Base-by-base conservation (phyloP, 2,888 invertebrate species). In the Uropetala carovei region DNA sequence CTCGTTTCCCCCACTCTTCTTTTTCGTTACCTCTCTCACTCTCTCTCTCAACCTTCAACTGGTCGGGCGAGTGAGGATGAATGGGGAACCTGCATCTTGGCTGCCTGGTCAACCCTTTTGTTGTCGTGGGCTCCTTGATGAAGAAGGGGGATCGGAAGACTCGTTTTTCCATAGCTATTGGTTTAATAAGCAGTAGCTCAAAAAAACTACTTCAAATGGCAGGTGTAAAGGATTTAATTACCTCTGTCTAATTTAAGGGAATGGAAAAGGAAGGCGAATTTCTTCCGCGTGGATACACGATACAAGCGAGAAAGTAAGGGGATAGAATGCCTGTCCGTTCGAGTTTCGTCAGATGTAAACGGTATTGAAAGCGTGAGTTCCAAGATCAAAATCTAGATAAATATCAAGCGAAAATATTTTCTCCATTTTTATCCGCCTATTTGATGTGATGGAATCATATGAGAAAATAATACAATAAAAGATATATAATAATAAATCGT, bases 191-290 rank as follows among this genome's bases (percentile, higher is more conserved):
- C 68, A 9, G 68, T 68, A 9, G 68, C 43, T 68, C 68, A 18
- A 7, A 14, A n/a, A 18, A 60, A 85, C 85, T 22, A 86, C 22
- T 30, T 86, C 60, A 30, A 57, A 85, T 60, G 59, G 86, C 86
- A 86, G 86, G 86, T 86, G 86, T 86, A 27, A 58, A 43, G 84
- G 27, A 11, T 60, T 59, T 86, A 86, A 86, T 86, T 86, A 86
- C 86, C 59, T 60, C 86, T 59, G 60, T 86, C 86, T 27, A 59
- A 86, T 60, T 27, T 86, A 30, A 86, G 60, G 86, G 57, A 58
- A 9, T 57, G 83, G 83, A 83, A 83, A 59, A 27, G 86, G 60
- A 22, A 27, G 60, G 86, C 59, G 60, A 60, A 86, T 59, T 22
- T 8, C 22, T n/a, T 68, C 68, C 43, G 43, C 43, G 43, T 43